phyloP scores from a whole-genome alignment of 2,113 vertebrate species.

The Antigone vipio region DNA sequence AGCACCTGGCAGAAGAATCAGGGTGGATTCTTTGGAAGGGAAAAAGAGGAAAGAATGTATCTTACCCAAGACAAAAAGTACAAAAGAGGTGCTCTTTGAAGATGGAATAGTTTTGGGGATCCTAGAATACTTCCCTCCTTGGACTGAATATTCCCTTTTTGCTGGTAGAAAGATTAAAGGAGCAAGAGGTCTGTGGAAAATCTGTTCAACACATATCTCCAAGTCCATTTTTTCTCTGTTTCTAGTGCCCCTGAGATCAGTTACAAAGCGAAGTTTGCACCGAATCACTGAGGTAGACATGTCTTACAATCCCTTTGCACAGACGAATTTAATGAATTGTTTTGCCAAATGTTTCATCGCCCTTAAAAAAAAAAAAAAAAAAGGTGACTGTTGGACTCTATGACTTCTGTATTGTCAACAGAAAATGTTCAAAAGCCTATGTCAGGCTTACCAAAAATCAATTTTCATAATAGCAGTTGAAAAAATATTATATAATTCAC shows the following conservation, averaged over 20 bases:
- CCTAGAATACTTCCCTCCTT: neutral
- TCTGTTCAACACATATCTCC: neutral
- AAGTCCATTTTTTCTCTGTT: neutral
- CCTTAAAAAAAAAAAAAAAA: neutral
- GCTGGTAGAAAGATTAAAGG: neutral
- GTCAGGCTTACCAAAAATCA: neutral
- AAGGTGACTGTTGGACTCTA: neutral
- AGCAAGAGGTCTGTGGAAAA: neutral
- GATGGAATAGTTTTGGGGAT: neutral
- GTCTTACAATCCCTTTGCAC: neutral
- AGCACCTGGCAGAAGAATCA: neutral
- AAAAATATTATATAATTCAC: neutral
- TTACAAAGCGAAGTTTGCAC: neutral
- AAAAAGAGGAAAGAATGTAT: neutral
- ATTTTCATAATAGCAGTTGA: neutral
- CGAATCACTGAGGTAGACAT: neutral
- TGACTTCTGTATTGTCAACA: neutral
- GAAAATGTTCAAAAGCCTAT: neutral
- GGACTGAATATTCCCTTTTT: neutral
- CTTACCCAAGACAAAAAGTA: neutral
- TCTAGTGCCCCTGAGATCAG: neutral
- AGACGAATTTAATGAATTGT: neutral
- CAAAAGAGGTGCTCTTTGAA: neutral
- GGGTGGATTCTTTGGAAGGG: neutral
- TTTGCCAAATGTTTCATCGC: neutral